Base-by-base conservation (phyloP, 2,113 vertebrate genomes). In the Rana temporaria region DNA sequence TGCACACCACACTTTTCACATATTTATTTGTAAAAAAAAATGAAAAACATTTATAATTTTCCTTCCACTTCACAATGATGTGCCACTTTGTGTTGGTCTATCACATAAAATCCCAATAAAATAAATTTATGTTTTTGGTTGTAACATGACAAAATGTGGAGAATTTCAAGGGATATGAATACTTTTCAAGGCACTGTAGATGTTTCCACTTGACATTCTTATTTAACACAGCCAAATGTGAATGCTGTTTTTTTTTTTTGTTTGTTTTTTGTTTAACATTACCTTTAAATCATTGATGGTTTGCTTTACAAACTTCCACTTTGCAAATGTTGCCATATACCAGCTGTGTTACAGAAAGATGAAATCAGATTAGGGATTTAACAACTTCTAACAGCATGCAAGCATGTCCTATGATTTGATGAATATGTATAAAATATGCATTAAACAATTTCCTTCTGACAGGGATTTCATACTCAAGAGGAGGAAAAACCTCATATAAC, bases 361-460 rank as follows among this genome's bases (percentile, higher is more conserved):
- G 16, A n/a, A 67, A 38, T 34, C 65, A 67, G 30, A 67, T 67
- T 67, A 67, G 19, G 30, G 16, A 67, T 67, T 38, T 67, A 67
- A 67, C 65, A 67, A 38, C 14, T 38, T 67, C 65, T 67, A 67
- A 18, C 65, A 19, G 65, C 65, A 67, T 67, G 65, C 18, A 67
- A 67, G 65, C 65, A 67, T 67, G 65, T 67, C 38, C 24, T 19
- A 17, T 26, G 16, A 34, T 67, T 67, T 67, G 30, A 67, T 67
- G 65, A 67, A 67, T 67, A 67, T 67, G 65, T 34, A 67, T 67
- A 67, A 38, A 67, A 67, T 67, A 67, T 63, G 60, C 24, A 67
- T 67, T 67, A 34, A 67, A 38, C 65, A 38, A 38, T 26, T 8
- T 67, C 30, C 34, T 4, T 26, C 17, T 34, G 19, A 67, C 30